Evolutionary conservation across 2,888 invertebrate species (phyloP).

Genomic region (Mimas tiliae): DNA sequence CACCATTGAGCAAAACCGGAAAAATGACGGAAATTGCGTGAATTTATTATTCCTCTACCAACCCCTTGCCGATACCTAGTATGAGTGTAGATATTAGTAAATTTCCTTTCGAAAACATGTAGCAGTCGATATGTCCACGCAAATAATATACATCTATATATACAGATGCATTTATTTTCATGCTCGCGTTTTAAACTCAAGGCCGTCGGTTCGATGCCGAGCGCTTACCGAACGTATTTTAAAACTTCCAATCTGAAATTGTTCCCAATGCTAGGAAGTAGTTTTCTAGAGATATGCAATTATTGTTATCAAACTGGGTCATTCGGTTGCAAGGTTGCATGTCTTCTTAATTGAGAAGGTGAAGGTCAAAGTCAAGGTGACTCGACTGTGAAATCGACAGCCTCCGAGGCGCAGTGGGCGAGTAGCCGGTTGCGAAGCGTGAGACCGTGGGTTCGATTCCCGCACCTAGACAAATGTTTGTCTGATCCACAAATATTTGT

Average conservation of each 20-base stretch:
- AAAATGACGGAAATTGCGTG: too few species aligned
- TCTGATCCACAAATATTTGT: too few species aligned
- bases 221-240: neutral
- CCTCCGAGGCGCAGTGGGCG: too few species aligned
- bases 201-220: conserved; percentile 25
- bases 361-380: conserved; percentile 3
- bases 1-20: too few species aligned
- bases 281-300: conserved; percentile 28
- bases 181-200: conserved; percentile 1
- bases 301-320: conserved; percentile 7
- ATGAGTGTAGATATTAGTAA: too few species aligned
- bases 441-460: too few species aligned
- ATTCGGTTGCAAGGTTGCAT: neutral
- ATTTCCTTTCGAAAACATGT: neutral
- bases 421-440: too few species aligned
- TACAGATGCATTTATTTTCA: conserved; percentile 20
- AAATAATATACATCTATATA: conserved; percentile 3
- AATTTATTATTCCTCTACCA: too few species aligned
- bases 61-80: too few species aligned
- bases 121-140: neutral
- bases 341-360: neutral
- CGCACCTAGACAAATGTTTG: too few species aligned
- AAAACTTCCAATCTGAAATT: conserved; percentile 3
- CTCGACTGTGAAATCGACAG: neutral
- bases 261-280: neutral